A percentile compares a stretch with the other conserved stretches of the same genome.
These are phyloP conservation scores for Dendroctonus ponderosae DNA, from an alignment of 1,140 invertebrate genomes.

Conservation along the genomic window DNA sequence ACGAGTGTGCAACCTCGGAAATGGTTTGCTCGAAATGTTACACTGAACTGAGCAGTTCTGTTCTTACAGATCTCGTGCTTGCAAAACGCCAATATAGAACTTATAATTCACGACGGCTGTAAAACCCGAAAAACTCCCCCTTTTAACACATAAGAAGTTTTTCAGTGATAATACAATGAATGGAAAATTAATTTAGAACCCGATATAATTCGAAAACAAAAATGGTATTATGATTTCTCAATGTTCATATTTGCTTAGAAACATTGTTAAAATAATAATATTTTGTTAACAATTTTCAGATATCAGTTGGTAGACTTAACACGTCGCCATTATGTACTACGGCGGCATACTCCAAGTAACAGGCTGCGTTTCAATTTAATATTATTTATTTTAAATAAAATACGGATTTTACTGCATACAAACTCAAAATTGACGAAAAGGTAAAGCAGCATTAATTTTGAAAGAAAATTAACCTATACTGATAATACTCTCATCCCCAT, in stretches of 20 bases:
- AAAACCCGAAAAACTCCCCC: no score
- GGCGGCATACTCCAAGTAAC: not conserved
- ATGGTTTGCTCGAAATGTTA: no score
- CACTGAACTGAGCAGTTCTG: no score
- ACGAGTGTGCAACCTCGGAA: no score
- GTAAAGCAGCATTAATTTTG: constrained; percentile 6
- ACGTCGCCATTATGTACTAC: not conserved
- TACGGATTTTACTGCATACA: constrained; percentile 28
- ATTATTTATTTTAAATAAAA: constrained; percentile 32
- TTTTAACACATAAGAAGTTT: no score
- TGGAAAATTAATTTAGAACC: no score
- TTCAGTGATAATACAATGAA: no score
- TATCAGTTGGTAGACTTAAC: not conserved
- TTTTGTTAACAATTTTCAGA: not conserved
- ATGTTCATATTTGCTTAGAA: not conserved
- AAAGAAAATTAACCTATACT: not conserved
- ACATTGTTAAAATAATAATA: no score
- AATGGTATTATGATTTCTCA: not conserved
- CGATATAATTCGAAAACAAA: no score
- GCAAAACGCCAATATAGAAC: no score
- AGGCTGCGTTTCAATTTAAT: constrained; percentile 20
- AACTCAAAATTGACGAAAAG: constrained; percentile 32
- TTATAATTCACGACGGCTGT: no score
- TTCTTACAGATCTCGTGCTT: no score
- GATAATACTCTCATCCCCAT: not conserved